Percentiles rank a stretch among this genome's conserved stretches.
These are phyloP conservation scores for Girardinichthys multiradiatus DNA, from an alignment of 2,113 vertebrate species.

Conservation along the genomic window DNA sequence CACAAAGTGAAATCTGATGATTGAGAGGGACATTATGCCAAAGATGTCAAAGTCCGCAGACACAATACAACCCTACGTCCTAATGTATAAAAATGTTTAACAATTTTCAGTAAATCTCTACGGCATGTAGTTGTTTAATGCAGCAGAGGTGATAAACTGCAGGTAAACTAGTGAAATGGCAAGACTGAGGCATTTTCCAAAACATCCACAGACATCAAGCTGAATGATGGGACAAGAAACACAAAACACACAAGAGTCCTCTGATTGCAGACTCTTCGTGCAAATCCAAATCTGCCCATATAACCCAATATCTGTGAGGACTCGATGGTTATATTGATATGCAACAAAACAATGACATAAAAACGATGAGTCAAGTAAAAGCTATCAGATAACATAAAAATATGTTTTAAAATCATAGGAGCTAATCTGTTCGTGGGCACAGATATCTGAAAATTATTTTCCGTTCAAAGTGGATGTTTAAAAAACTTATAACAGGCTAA, in stretches of 20 bases:
- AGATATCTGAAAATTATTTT: slow-evolving; percentile 29
- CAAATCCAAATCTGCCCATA: slow-evolving; percentile 66
- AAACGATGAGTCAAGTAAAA: slow-evolving; percentile 63
- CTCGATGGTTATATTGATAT: slow-evolving; percentile 24
- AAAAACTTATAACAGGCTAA: slow-evolving; percentile 30
- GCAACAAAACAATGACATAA: slow-evolving; percentile 44
- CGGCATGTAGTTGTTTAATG: neutral
- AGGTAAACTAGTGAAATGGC: slow-evolving; percentile 29
- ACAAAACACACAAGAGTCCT: slow-evolving; percentile 41
- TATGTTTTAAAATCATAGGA: slow-evolving; percentile 28
- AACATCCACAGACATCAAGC: slow-evolving; percentile 38
- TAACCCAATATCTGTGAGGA: slow-evolving; percentile 50
- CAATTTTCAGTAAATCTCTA: neutral
- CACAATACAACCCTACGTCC: slow-evolving; percentile 13
- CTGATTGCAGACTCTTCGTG: slow-evolving; percentile 59
- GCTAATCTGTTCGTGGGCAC: slow-evolving; percentile 48
- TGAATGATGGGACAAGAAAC: slow-evolving; percentile 39
- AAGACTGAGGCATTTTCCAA: slow-evolving; percentile 47
- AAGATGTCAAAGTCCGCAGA: slow-evolving; percentile 29
- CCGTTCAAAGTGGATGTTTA: slow-evolving; percentile 46
- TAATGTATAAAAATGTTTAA: slow-evolving; percentile 20
- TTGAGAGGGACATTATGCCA: slow-evolving; percentile 9
- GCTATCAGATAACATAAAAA: slow-evolving; percentile 50
- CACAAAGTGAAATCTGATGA: slow-evolving; percentile 4
- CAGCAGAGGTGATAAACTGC: slow-evolving; percentile 35